Conservation (phyloP, 2,797 vertebrate species). For the Oophaga sylvatica region DNA sequence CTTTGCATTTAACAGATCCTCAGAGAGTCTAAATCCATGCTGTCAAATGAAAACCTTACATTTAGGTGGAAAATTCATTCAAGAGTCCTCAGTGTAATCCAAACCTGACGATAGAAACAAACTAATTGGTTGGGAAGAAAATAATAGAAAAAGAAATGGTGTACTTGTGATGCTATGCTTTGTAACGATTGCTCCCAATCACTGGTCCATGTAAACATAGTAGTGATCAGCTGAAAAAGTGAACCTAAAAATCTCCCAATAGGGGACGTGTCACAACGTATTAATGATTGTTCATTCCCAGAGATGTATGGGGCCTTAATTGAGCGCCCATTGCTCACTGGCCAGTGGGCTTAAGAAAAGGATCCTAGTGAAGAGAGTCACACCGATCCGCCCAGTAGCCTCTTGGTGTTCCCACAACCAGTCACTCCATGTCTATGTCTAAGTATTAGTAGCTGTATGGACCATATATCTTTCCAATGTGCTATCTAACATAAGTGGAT, state of each 20-base stretch:
- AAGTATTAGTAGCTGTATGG: neutral
- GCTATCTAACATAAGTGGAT: neutral
- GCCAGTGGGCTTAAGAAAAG: neutral
- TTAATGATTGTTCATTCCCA: too few species aligned
- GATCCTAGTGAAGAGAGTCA: neutral
- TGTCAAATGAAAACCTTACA: slow-evolving; percentile 2
- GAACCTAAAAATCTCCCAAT: too few species aligned
- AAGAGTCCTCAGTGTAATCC: neutral
- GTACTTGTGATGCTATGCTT: neutral
- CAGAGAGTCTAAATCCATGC: neutral
- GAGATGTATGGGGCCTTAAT: too few species aligned
- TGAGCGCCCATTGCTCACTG: too few species aligned
- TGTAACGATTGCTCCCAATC: neutral
- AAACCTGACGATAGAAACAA: slow-evolving; percentile 15
- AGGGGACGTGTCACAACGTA: too few species aligned
- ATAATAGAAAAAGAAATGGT: neutral
- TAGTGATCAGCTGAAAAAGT: too few species aligned
- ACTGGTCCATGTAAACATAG: too few species aligned
- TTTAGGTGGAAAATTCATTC: slow-evolving; percentile 13
- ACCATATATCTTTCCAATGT: neutral
- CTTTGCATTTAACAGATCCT: slow-evolving; percentile 27
- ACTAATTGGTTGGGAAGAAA: neutral
- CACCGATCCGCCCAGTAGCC: neutral
- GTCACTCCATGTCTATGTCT: neutral
- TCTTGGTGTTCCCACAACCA: neutral